phyloP scores from a whole-genome alignment of 2,888 invertebrate species.

The Leptura quadrifasciata region DNA sequence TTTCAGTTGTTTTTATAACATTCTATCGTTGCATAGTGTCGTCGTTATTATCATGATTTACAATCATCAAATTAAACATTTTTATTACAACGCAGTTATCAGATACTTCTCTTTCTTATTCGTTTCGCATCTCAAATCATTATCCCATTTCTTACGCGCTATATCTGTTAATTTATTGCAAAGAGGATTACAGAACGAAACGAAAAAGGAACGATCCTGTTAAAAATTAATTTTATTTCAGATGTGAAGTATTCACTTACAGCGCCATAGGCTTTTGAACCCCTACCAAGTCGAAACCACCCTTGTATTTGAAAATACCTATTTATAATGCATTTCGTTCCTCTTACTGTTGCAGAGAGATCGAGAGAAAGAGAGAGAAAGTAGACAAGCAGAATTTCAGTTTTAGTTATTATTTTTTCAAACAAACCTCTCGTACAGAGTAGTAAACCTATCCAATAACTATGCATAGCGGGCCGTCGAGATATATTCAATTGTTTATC shows the following conservation, averaged over 20 bases:
- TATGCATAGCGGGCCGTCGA: not conserved
- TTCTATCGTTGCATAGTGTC: too few relatives aligned
- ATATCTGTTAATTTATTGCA: not conserved
- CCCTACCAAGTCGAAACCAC: not conserved
- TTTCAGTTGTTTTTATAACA: too few relatives aligned
- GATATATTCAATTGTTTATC: conserved; percentile 22
- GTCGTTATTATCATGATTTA: too few relatives aligned
- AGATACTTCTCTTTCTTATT: not conserved
- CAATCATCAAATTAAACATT: too few relatives aligned
- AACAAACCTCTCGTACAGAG: conserved; percentile 12
- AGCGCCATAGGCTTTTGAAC: not conserved
- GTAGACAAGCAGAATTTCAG: not conserved
- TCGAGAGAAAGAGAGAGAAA: not conserved
- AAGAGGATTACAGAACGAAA: not conserved
- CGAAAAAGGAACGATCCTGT: not conserved
- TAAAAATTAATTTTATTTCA: conserved; percentile 4
- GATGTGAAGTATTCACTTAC: conserved; percentile 3
- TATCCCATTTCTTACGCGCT: not conserved
- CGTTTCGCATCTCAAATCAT: not conserved
- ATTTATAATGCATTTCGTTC: conserved; percentile 15
- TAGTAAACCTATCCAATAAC: conserved; percentile 21
- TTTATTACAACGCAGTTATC: not conserved
- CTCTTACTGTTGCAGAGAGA: not conserved
- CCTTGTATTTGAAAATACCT: not conserved
- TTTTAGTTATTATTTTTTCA: conserved; percentile 30